Evolutionary conservation across 2,113 vertebrate genomes (phyloP), one percentile per base, ranked within the genome.

Genomic region (Fregetta grallaria): DNA sequence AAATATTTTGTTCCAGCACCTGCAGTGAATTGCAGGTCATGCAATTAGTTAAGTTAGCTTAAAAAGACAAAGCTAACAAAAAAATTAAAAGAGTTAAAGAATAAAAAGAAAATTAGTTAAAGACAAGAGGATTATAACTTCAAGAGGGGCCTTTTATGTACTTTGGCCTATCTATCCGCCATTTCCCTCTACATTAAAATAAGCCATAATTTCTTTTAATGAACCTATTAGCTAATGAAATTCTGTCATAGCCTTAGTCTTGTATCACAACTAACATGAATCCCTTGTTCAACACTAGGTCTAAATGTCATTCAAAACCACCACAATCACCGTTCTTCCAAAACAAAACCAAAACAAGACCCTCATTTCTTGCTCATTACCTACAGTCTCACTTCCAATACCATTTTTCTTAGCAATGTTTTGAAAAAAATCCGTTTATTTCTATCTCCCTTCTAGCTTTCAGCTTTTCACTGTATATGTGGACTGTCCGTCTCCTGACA

Each of bases 351-450:
- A 88, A 68, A 88, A 19, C 23, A 74, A 87, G 32, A 81, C 19
- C 16, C 25, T 72, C n/a, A 78, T 53, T 93, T 85, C 80, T 84
- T 34, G 34, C 47, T 74, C 38, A 44, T 42, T 67, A 45, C 21
- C 84, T 86, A 66, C 15, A 86, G 42, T 84, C n/a, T 91, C 63
- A 67, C 83, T 80, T 86, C 8, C 50, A 93, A 16, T 30, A 75
- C 17, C 0, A 62, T 52, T 94, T 89, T 94, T 94, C 73, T 75
- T 70, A 72, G 61, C 49, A 78, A 44, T 23, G 66, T 82, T 85
- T 93, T n/a, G 22, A 87, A 86, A 58, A 92, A 94, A 88, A 95
- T 32, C 20, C 16, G 13, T 56, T 95, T 87, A 72, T 78, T 92
- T 85, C 65, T 65, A 49, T 78, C 76, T 68, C 81, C 47, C 58